Evolutionary conservation across 2,797 vertebrate species (phyloP).

Genomic region (Mycteria americana): DNA sequence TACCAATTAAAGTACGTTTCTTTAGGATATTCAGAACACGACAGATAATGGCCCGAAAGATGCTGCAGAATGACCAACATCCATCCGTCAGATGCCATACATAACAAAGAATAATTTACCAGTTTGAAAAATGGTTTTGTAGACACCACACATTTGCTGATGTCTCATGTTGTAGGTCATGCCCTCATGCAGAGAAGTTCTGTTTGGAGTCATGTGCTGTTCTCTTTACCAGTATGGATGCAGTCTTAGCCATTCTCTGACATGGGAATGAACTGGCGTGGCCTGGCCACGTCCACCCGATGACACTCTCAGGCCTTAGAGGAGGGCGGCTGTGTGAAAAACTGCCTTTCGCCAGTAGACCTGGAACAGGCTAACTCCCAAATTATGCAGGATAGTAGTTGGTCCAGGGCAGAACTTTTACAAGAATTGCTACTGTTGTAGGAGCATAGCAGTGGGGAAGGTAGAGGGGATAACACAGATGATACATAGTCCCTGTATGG

Average conservation of each 20-base stretch:
- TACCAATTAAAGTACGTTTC: not conserved
- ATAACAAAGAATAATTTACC: not conserved
- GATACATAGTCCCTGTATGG: not conserved
- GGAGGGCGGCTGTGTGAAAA: not conserved
- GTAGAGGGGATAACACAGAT: not conserved
- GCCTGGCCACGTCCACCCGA: rapidly evolving
- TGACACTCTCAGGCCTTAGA: not conserved
- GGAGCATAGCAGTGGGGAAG: not conserved
- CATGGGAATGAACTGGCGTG: not conserved
- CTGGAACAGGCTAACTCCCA: not conserved
- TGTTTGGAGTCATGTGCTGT: not conserved
- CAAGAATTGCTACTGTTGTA: not conserved
- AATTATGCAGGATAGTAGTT: too few species aligned
- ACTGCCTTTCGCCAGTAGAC: not conserved
- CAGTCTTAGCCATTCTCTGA: not conserved
- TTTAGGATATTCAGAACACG: rapidly evolving
- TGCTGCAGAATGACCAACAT: not conserved
- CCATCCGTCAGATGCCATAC: not conserved
- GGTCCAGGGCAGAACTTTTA: not conserved
- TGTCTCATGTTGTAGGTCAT: rapidly evolving
- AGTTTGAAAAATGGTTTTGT: not conserved
- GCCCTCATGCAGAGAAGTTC: not conserved
- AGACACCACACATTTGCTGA: rapidly evolving
- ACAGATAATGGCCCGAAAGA: not conserved
- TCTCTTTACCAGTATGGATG: not conserved